These are phyloP conservation scores for Smithornis capensis DNA, from an alignment of 2,113 vertebrate species.

Conservation along the genomic window DNA sequence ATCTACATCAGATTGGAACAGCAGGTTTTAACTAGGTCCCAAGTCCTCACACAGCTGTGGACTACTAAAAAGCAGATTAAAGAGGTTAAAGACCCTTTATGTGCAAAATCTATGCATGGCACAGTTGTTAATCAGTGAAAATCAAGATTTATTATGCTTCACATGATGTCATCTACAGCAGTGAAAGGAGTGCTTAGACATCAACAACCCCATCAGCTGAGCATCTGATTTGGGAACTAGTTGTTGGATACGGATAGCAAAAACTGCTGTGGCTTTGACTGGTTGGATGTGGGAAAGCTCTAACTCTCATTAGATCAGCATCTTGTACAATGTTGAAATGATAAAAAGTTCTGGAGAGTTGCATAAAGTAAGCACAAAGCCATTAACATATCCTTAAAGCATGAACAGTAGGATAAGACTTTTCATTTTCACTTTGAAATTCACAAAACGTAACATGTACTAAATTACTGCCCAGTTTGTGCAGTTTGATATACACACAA, in stretches of 20 bases:
- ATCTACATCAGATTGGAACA: background rate
- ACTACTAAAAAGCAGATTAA: background rate
- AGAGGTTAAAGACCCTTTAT: background rate
- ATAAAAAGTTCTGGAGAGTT: background rate
- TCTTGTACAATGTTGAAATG: background rate
- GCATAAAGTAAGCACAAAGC: background rate
- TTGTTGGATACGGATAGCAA: background rate
- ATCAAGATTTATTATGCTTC: background rate
- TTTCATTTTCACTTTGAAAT: background rate
- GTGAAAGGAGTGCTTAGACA: background rate
- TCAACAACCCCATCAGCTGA: background rate
- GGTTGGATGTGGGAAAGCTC: background rate
- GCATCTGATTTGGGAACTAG: background rate
- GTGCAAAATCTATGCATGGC: background rate
- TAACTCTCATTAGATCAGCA: background rate
- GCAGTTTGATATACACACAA: background rate
- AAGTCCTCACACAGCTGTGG: background rate
- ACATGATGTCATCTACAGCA: background rate
- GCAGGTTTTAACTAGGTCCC: background rate
- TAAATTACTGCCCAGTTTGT: background rate
- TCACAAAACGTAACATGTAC: background rate
- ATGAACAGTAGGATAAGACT: background rate
- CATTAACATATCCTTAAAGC: background rate
- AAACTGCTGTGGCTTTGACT: background rate
- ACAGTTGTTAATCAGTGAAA: background rate